Evolutionary conservation across 1,140 invertebrate species (phyloP).

Genomic region (Drosophila truncata): DNA sequence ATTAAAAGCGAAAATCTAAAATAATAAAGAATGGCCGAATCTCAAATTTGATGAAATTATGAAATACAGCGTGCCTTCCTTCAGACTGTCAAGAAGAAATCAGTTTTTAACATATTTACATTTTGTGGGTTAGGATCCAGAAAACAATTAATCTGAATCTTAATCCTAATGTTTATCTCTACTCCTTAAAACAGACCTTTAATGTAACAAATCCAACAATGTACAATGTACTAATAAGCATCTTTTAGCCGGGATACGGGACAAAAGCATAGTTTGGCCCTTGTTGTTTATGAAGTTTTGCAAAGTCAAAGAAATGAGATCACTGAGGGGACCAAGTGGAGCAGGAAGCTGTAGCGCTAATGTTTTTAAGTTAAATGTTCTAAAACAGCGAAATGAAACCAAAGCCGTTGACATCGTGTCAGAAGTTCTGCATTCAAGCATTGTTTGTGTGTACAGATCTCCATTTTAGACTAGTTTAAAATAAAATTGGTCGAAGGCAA

Average conservation of each 20-base stretch:
- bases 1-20: too few species aligned
- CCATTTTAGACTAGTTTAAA: too few species aligned
- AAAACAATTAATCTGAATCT: too few species aligned
- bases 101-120: too few species aligned
- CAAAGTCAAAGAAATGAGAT: conserved; percentile 16
- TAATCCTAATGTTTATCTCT: background rate
- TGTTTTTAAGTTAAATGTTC: conserved; percentile 32
- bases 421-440: too few species aligned
- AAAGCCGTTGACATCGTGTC: conserved; percentile 62
- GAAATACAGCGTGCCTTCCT: too few species aligned
- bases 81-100: too few species aligned
- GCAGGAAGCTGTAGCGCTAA: conserved; percentile 12
- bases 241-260: background rate
- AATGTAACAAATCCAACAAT: background rate
- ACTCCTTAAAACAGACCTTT: background rate
- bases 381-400: conserved; percentile 55
- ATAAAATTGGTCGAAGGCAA: too few species aligned
- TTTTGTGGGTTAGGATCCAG: too few species aligned
- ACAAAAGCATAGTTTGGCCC: background rate
- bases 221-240: background rate
- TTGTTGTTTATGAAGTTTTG: background rate
- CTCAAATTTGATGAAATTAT: too few species aligned
- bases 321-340: conserved; percentile 7
- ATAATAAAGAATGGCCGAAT: too few species aligned
- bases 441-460: too few species aligned